phyloP scores from a whole-genome alignment of 1,140 invertebrate species.

The Arion vulgaris region DNA sequence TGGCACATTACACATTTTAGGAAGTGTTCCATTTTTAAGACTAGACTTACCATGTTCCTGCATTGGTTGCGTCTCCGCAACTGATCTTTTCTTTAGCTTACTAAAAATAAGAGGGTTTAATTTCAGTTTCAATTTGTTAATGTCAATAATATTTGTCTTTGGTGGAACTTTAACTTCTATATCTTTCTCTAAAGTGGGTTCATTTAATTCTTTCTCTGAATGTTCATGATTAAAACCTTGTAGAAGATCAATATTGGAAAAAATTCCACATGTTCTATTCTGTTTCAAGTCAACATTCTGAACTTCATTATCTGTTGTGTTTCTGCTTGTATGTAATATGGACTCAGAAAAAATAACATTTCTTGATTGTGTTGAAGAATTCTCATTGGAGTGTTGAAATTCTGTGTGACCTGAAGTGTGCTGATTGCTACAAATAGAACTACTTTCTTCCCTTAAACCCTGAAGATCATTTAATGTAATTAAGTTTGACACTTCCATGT shows the following conservation, averaged over 20 bases:
- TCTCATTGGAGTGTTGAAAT: not conserved
- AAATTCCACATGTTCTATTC: not conserved
- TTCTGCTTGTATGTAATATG: not conserved
- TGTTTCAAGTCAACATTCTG: not conserved
- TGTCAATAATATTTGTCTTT: conserved; percentile 8
- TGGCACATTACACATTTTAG: too few species aligned
- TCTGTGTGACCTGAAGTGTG: not conserved
- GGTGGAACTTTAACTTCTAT: not conserved
- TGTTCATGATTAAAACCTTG: not conserved
- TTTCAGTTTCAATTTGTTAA: conserved; percentile 17
- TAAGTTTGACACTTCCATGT: not conserved
- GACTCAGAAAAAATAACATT: not conserved
- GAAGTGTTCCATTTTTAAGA: too few species aligned
- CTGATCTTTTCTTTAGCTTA: not conserved
- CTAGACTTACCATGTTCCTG: too few species aligned
- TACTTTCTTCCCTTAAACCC: not conserved
- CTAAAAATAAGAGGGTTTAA: not conserved
- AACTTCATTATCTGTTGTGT: not conserved
- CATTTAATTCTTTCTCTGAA: not conserved
- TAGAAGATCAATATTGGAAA: not conserved
- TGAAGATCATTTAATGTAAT: not conserved
- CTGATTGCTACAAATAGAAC: not conserved
- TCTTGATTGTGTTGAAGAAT: not conserved
- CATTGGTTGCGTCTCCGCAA: too few species aligned
- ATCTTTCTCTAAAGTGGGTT: not conserved